A percentile compares a stretch with the other conserved stretches of the same genome.
These are phyloP conservation scores for Choloepus didactylus DNA, from an alignment of 2,797 vertebrate genomes.

Conservation along the genomic window DNA sequence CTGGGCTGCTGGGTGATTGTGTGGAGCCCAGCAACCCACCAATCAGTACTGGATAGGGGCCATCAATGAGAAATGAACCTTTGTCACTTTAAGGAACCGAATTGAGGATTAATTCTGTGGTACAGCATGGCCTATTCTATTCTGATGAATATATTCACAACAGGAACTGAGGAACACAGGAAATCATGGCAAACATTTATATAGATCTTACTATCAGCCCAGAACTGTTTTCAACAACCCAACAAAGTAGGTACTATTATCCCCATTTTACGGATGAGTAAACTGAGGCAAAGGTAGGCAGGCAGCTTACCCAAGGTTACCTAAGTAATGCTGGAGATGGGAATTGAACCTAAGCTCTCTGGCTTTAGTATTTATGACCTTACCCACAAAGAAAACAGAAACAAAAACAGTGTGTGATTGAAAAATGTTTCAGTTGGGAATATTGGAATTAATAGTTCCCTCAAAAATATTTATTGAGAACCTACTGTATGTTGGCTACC, in stretches of 20 bases:
- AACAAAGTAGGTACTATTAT: background rate
- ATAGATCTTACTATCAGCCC: background rate
- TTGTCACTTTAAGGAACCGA: background rate
- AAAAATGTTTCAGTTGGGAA: background rate
- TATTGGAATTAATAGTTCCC: background rate
- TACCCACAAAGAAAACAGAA: background rate
- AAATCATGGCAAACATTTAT: background rate
- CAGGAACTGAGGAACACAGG: background rate
- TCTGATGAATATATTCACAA: background rate
- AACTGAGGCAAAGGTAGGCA: background rate
- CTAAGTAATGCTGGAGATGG: background rate
- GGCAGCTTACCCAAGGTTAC: background rate
- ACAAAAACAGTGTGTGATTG: background rate
- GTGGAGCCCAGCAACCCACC: background rate
- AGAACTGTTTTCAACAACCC: background rate
- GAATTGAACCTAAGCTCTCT: background rate
- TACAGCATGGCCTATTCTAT: fast-evolving
- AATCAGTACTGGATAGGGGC: background rate
- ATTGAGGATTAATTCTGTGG: background rate
- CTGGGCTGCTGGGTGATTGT: background rate
- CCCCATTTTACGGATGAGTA: background rate
- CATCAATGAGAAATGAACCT: background rate
- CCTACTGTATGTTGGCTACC: background rate
- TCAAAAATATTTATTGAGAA: background rate
- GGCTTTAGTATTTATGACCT: background rate